phyloP scores from a whole-genome alignment of 2,113 vertebrate species.

The Proterorhinus semilunaris region DNA sequence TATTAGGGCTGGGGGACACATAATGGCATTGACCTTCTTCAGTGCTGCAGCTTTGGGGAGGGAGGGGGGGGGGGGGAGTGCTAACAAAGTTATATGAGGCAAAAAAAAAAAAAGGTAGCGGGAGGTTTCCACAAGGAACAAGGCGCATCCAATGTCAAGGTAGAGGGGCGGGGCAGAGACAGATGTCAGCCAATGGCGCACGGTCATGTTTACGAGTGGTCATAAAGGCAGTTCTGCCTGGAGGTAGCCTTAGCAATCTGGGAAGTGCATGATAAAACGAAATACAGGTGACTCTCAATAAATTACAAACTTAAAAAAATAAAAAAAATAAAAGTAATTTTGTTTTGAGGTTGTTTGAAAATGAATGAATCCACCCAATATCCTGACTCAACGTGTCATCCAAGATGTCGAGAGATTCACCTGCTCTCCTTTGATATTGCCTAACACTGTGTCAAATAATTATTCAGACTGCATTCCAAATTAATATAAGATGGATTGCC shows the following conservation, averaged over 20 bases:
- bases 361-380: too few species aligned
- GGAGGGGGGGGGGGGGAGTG: constrained; percentile 23
- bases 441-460: constrained; percentile 27
- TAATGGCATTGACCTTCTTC: constrained; percentile 45
- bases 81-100: constrained; percentile 28
- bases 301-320: not conserved
- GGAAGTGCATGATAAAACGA: constrained; percentile 47
- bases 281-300: not conserved
- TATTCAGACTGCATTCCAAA: constrained; percentile 32
- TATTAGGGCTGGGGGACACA: constrained; percentile 18
- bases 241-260: constrained; percentile 52
- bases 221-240: constrained; percentile 47
- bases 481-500: constrained; percentile 37
- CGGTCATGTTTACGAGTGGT: constrained; percentile 61
- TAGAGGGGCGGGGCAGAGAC: constrained; percentile 47
- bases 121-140: constrained; percentile 53
- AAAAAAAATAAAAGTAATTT: too few species aligned
- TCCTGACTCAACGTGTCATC: too few species aligned
- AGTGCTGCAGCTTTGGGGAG: constrained; percentile 39
- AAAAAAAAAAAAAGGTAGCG: not conserved
- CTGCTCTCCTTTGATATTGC: constrained; percentile 10
- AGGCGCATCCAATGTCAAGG: constrained; percentile 53
- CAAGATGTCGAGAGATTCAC: not conserved
- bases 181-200: constrained; percentile 41
- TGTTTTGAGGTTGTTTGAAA: too few species aligned